Base-by-base conservation (phyloP, 2,113 vertebrate genomes). In the Trochalopteron elliotii region DNA sequence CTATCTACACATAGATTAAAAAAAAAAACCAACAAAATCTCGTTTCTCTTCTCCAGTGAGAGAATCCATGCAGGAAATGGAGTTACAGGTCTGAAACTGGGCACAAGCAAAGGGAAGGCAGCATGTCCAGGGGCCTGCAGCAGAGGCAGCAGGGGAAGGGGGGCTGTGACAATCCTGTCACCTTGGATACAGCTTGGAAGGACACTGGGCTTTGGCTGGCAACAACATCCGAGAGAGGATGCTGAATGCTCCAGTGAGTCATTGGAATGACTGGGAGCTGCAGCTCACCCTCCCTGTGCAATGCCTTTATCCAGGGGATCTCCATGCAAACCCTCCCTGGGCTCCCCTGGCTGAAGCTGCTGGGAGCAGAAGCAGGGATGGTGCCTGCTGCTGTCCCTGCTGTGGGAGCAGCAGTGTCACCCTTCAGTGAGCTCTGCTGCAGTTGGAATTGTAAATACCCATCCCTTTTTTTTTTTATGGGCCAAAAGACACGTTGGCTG, bases 181-280 rank as follows among this genome's bases (percentile, higher is more conserved):
- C 98, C 98, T 97, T 98, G 98, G 98, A 98, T 96, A 98, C 97
- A 27, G 97, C 96, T 84, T 93, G 96, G 97, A 97, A 96, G 98
- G 98, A 97, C 98, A 96, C 92, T 7, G 91, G 90, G 89, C 89
- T 92, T 52, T 19, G 84, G 94, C 95, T 96, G 96, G 95, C 87
- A 85, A 63, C 19, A n/a, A 10, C 12, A 69, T 42, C 61, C 4
- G 49, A 95, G 90, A 56, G 60, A 56, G 57, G 95, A 85, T 81
- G 95, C 81, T 25, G 95, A 96, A 88, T 2, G 87, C 93, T 79
- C 33, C 22, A 52, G 65, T 67, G 95, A 97, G 80, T 95, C 93
- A 91, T 25, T 72, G 59, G 12, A 45, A 49, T 11, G 69, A 28
- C 71, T 9, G 6, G 83, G 94, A 28, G 1, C 2, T 3, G 30